These are phyloP conservation scores for Atrichornis clamosus DNA, from an alignment of 2,113 vertebrate species.

Conservation along the genomic window DNA sequence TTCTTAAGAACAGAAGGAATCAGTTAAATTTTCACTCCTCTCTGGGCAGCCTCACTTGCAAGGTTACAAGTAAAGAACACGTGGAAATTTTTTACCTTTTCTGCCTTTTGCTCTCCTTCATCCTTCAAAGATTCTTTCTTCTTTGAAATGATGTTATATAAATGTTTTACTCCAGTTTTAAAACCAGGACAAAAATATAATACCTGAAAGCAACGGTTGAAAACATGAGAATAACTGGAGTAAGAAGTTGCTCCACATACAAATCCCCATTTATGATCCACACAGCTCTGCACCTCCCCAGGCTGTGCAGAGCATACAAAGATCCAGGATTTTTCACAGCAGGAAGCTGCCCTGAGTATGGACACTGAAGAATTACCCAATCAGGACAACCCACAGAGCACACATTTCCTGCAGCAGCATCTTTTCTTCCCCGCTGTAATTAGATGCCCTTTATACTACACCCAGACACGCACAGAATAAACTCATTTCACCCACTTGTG, in stretches of 20 bases:
- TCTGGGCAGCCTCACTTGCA: background rate
- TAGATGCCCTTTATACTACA: background rate
- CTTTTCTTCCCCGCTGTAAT: background rate
- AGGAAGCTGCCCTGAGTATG: background rate
- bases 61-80: background rate
- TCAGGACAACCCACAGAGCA: background rate
- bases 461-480: background rate
- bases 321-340: background rate
- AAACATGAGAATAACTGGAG: background rate
- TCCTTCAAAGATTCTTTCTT: slow-evolving; percentile 80
- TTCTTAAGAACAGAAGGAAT: background rate
- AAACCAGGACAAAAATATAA: slow-evolving; percentile 95
- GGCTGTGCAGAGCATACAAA: background rate
- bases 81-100: slow-evolving; percentile 73
- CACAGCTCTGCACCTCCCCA: background rate
- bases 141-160: slow-evolving; percentile 83
- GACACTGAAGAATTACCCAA: background rate
- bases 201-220: slow-evolving; percentile 75
- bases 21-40: background rate
- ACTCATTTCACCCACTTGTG: background rate
- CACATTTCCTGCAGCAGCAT: background rate
- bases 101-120: slow-evolving; percentile 72
- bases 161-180: slow-evolving; percentile 87
- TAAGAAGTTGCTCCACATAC: background rate
- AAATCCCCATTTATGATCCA: background rate